Evolutionary conservation across 2,888 invertebrate species (phyloP).

Genomic region (Zygogramma bicolorata): DNA sequence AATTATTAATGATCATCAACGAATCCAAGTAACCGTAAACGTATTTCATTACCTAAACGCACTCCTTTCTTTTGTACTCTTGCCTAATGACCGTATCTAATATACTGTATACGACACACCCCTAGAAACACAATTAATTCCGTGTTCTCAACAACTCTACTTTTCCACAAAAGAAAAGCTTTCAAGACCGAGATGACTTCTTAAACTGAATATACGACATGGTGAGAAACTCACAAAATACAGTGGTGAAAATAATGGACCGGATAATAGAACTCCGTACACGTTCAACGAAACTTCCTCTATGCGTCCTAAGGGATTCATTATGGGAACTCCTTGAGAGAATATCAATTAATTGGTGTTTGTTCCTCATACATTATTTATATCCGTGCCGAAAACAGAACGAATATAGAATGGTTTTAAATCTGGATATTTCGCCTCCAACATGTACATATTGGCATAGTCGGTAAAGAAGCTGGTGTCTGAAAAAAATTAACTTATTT

Average conservation of each 20-base stretch:
- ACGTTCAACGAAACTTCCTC: constrained; percentile 30
- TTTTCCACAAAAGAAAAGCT: constrained; percentile 34
- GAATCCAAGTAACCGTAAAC: neutral
- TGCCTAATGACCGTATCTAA: neutral
- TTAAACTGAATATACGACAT: constrained; percentile 38
- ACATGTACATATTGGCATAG: no score
- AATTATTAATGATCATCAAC: neutral
- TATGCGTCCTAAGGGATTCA: constrained; percentile 27
- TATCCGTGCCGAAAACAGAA: neutral
- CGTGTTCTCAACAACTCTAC: constrained; percentile 30
- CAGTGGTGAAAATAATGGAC: constrained; percentile 22
- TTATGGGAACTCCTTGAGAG: constrained; percentile 23
- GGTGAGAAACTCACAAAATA: constrained; percentile 24
- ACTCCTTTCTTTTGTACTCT: neutral
- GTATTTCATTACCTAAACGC: neutral
- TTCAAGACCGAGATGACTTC: constrained; percentile 36
- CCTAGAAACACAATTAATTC: constrained; percentile 32
- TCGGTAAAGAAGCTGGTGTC: no score
- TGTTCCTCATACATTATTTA: neutral
- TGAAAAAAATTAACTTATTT: no score
- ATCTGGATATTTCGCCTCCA: neutral
- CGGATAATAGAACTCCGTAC: constrained; percentile 31
- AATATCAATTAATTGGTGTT: constrained; percentile 25
- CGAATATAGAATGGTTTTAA: neutral
- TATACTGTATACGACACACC: constrained; percentile 8